These are phyloP conservation scores for Heterohyrax brucei DNA, from an alignment of 2,797 vertebrate genomes.

Conservation along the genomic window DNA sequence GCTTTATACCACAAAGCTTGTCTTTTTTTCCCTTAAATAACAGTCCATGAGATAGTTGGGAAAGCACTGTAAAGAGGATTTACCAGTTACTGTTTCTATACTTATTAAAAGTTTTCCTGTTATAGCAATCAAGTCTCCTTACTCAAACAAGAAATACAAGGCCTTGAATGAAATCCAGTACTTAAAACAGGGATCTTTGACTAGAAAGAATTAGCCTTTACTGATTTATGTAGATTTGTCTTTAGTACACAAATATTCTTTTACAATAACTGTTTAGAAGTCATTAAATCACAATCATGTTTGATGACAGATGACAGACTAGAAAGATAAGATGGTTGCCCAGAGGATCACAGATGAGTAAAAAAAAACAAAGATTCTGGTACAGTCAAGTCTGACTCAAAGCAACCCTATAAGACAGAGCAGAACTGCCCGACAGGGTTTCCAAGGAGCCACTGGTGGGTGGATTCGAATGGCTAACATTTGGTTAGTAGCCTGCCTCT, in stretches of 20 bases:
- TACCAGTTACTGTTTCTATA: too few relatives aligned
- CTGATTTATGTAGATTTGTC: not conserved
- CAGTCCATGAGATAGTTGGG: rapidly evolving
- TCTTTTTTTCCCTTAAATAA: not conserved
- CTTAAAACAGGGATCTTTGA: not conserved
- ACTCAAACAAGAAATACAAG: not conserved
- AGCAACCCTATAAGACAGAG: too few relatives aligned
- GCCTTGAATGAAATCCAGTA: not conserved
- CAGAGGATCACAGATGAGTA: not conserved
- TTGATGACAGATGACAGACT: not conserved
- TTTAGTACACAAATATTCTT: not conserved
- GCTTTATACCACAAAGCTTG: rapidly evolving
- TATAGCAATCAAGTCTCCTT: rapidly evolving
- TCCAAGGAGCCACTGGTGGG: too few relatives aligned
- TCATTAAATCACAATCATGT: not conserved
- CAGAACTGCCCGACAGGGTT: too few relatives aligned
- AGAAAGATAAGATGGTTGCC: too few relatives aligned
- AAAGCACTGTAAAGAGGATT: not conserved
- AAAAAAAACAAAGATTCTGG: too few relatives aligned
- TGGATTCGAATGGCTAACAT: too few relatives aligned
- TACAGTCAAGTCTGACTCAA: too few relatives aligned
- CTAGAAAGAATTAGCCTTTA: not conserved
- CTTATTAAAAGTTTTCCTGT: not conserved
- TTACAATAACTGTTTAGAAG: not conserved
- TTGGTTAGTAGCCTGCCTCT: too few relatives aligned